A percentile compares a stretch with the other conserved stretches of the same genome.
Conservation (phyloP, 1,140 invertebrate genomes). For the Acromyrmex charruanus region DNA sequence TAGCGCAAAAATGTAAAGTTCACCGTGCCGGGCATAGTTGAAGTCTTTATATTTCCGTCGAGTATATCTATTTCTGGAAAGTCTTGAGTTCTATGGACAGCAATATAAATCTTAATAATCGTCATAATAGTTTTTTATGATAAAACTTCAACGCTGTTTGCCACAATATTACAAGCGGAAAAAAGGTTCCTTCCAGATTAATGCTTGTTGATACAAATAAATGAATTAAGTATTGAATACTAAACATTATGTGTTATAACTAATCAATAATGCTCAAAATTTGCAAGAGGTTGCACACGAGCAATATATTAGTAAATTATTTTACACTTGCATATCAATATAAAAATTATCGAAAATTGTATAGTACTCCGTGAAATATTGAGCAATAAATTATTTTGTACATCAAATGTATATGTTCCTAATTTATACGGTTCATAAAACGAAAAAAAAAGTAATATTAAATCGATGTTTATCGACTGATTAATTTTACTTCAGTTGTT, state of each 20-base stretch:
- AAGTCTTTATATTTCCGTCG: constrained; percentile 56
- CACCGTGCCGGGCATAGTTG: constrained; percentile 31
- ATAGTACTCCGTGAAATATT: not conserved
- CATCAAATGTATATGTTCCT: not conserved
- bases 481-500: not conserved
- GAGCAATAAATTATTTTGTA: constrained; percentile 19
- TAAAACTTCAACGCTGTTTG: not conserved
- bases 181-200: not conserved
- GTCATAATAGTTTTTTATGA: constrained; percentile 18
- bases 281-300: not conserved
- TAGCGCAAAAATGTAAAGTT: constrained; percentile 36
- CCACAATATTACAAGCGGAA: not conserved
- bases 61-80: constrained; percentile 54
- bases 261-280: not conserved
- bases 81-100: constrained; percentile 29
- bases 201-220: not conserved
- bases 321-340: not conserved
- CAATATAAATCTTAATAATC: constrained; percentile 44
- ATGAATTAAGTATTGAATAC: constrained; percentile 12
- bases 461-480: not conserved
- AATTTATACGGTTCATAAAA: not conserved
- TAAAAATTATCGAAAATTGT: not conserved
- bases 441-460: not conserved
- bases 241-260: not conserved
- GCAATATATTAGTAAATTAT: not conserved